Base-by-base conservation (phyloP, 1,140 invertebrate genomes). In the Scaptomyza pallida region DNA sequence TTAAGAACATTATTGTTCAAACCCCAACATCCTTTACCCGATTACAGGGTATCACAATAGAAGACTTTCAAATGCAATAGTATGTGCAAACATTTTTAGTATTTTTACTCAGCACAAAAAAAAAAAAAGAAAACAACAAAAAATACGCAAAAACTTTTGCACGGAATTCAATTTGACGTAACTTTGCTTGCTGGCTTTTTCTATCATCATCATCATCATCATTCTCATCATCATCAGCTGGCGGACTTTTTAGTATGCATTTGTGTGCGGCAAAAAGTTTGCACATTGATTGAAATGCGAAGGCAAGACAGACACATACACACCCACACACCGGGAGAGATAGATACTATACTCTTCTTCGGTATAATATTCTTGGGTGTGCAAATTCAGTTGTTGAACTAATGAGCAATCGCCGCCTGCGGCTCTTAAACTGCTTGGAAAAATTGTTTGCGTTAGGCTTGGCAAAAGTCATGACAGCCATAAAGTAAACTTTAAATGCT, bases 91-190 rank as follows among this genome's bases (percentile, higher is more conserved):
- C 13, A 54, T 54, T 54, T 26, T 54, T 44, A 30, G n/a, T 44
- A 23, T 56, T 30, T 44, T 41, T 17, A 30, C 44, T n/a, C 52
- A 40, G 47, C 30, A 40, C 21, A 48, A 54, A 57, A 52, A 57
- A 33, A 47, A 48, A 55, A 65, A 63, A 64, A 47, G 64, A 71
- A 64, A 51, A 56, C 43, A 61, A 23, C 23, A 26, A 41, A 44
- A 54, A 59, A 71, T 17, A 45, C 57, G 45, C 37, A 51, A 78
- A 77, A 68, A 76, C 63, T 82, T 82, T 62, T 62, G 61, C 64
- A 76, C 76, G 74, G 41, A 85, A 85, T 85, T 85, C 72, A 86
- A 85, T 85, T 85, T 85, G 68, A 55, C 63, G 57, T 64, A 85
- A 85, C 80, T 85, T 83, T 76, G 5, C 45, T 47, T 55, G 47